These are phyloP conservation scores for Cheilosia variabilis DNA, from an alignment of 2,888 invertebrate genomes.

Conservation along the genomic window DNA sequence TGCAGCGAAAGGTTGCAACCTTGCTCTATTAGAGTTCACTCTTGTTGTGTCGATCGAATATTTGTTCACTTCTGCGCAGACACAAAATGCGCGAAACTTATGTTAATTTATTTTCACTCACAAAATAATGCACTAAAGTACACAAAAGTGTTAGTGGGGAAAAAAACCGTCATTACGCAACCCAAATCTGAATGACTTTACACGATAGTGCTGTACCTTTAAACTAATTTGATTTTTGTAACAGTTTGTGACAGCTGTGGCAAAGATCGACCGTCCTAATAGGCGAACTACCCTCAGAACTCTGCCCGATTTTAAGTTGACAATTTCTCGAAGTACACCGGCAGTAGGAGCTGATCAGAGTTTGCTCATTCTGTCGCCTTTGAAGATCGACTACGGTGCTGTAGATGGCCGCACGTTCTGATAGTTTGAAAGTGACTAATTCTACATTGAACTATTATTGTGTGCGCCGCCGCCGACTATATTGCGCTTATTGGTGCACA, in stretches of 20 bases:
- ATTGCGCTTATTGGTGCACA: background rate
- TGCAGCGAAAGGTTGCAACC: slow-evolving; percentile 54
- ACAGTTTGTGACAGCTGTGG: background rate
- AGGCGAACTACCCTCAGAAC: background rate
- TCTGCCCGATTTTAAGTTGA: slow-evolving; percentile 2
- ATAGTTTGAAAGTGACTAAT: slow-evolving; percentile 42
- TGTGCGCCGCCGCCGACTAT: slow-evolving; percentile 1
- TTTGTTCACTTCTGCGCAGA: slow-evolving; percentile 13
- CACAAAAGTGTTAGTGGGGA: background rate
- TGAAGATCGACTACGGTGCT: slow-evolving; percentile 41
- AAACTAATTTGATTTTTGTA: background rate
- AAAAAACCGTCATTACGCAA: slow-evolving; percentile 45
- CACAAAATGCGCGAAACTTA: slow-evolving; percentile 22
- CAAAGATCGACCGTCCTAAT: background rate
- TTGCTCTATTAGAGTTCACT: slow-evolving; percentile 40
- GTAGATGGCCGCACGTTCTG: slow-evolving; percentile 50
- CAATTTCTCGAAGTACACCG: slow-evolving; percentile 20
- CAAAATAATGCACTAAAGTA: background rate
- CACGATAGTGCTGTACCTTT: background rate
- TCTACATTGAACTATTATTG: slow-evolving; percentile 22
- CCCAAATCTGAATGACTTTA: background rate
- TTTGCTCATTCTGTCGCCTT: slow-evolving; percentile 22
- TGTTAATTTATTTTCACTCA: slow-evolving; percentile 23
- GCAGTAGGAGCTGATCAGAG: slow-evolving; percentile 23
- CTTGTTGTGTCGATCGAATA: slow-evolving; percentile 19